Evolutionary conservation across 2,888 invertebrate genomes (phyloP), one percentile per base, ranked within the genome.

Genomic region (Mylabris sibirica): DNA sequence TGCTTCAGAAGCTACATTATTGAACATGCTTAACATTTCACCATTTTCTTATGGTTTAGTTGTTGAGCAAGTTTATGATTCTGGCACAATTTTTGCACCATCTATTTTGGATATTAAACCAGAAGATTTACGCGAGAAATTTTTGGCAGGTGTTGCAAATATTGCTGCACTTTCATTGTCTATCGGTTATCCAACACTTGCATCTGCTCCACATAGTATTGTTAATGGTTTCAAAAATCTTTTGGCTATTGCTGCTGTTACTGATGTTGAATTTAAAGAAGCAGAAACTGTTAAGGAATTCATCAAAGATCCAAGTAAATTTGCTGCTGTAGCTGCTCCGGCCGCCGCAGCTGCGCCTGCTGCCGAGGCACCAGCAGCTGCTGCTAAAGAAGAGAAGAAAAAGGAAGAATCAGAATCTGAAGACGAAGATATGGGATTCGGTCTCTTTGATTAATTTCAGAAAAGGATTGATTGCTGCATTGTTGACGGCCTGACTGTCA

Each of bases 21-120:
- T 99, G 78, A 99, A 99, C 90, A 99, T 99, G 99, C 91, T 99
- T 89, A 98, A 98, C 90, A 98, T 99, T 86, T 98, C 98, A 84
- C 99, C 99, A 63, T 99, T 99, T 89, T 97, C 97, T 64, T 99
- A 99, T 83, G 99, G 99, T 88, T 90, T 99, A 80, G 88, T 94
- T 59, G 96, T 99, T 73, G 94, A 95, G 85, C 94, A 94, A 90
- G 99, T 99, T 1, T 99, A 98, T 80, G 99, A 99, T 85, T 97
- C 97, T 73, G 99, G 99, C 68, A 98, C 98, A 77, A 94, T 98
- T 82, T 99, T 99, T 85, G 94, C 96, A 20, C 99, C 99, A 0
- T 94, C 93, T 76, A 97, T 99, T 81, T 88, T 99, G 81, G 99
- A 99, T 88, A 99, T 99, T 87, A 98, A 97, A 82, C 95, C 97